Evolutionary conservation across 2,888 invertebrate species (phyloP).

Genomic region (Chesias legatella): DNA sequence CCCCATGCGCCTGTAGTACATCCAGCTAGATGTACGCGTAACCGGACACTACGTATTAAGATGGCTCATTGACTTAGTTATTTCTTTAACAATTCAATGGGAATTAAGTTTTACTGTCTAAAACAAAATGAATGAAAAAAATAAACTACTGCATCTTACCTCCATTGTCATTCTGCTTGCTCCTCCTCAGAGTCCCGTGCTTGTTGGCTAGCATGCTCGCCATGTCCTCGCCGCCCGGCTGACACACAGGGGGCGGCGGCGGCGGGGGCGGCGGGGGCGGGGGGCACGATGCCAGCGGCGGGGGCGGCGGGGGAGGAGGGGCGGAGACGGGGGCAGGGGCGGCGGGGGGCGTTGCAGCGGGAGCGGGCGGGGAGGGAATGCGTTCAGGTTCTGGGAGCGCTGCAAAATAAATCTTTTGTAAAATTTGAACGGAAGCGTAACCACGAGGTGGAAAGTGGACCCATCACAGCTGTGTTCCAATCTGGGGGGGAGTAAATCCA

Average conservation of each 20-base stretch:
- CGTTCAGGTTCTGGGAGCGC: not conserved
- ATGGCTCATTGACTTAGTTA: too few species aligned
- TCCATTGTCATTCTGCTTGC: constrained; percentile 78
- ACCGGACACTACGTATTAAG: too few species aligned
- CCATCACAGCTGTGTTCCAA: too few species aligned
- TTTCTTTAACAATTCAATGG: too few species aligned
- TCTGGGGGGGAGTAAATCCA: too few species aligned
- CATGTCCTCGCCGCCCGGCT: constrained; percentile 62
- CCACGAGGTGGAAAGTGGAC: too few species aligned
- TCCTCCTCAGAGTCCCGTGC: constrained; percentile 68
- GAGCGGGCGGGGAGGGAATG: not conserved
- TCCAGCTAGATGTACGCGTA: too few species aligned
- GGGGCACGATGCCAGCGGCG: constrained; percentile 30
- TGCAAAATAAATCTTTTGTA: not conserved
- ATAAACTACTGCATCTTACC: constrained; percentile 47
- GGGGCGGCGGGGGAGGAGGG: constrained; percentile 17
- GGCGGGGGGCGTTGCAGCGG: constrained; percentile 1
- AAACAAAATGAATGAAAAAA: not conserved
- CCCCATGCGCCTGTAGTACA: too few species aligned
- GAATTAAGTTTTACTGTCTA: too few species aligned
- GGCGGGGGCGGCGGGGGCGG: constrained; percentile 47
- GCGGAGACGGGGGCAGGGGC: constrained; percentile 12
- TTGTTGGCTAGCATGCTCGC: constrained; percentile 80
- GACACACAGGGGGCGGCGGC: constrained; percentile 59
- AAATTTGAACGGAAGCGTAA: too few species aligned